Conservation (phyloP, 2,797 vertebrate species). For the Pangasius krempfi region DNA sequence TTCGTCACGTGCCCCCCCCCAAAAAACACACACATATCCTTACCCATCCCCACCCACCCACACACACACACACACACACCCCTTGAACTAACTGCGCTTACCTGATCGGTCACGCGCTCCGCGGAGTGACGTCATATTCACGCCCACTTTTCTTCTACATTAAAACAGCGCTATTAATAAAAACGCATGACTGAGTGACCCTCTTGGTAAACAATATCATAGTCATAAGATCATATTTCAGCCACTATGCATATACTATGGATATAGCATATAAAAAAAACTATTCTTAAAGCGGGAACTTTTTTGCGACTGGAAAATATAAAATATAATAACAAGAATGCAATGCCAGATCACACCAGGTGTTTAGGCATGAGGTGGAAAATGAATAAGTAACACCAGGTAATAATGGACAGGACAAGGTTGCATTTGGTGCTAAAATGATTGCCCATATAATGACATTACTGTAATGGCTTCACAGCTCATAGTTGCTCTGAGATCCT, state of each 20-base stretch:
- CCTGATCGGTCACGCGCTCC: constrained; percentile 47
- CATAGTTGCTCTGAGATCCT: background rate
- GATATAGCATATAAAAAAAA: background rate
- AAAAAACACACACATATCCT: background rate
- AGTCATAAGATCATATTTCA: background rate
- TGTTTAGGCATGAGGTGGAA: background rate
- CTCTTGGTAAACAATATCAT: background rate
- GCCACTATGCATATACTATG: background rate
- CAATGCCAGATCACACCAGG: background rate
- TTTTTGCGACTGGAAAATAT: background rate
- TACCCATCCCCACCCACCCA: too few species aligned
- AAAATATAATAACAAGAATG: background rate
- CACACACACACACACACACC: background rate
- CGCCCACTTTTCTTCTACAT: constrained; percentile 33
- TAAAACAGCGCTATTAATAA: background rate
- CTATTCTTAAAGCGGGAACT: background rate
- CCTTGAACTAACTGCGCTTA: constrained; percentile 19
- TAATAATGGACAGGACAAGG: background rate
- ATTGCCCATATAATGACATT: background rate
- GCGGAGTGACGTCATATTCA: constrained; percentile 53
- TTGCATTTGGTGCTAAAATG: background rate
- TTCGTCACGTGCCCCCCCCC: background rate
- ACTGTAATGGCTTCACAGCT: background rate
- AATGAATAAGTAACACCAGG: background rate
- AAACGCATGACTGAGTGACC: background rate